Evolutionary conservation across 2,888 invertebrate genomes (phyloP), one percentile per base, ranked within the genome.

Genomic region (Phania funesta): DNA sequence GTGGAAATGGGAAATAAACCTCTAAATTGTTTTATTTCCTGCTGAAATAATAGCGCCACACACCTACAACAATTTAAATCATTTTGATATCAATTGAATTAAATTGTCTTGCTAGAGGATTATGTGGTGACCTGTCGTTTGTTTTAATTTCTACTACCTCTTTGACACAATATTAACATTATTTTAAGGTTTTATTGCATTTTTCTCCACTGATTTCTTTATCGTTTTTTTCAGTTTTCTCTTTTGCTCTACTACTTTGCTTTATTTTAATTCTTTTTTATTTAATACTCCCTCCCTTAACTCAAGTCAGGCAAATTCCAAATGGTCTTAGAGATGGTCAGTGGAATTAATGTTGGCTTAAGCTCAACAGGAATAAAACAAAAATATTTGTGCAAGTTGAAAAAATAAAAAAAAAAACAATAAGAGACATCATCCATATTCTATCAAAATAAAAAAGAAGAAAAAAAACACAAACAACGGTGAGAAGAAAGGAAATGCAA

Each of bases 41-140:
- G 16, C 32, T 46, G 26, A 74, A 76, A 67, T 62, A 67, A 67
- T 41, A 71, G n/a, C n/a, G n/a, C n/a, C 52, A 48, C 50, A 78
- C 80, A 74, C 52, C 68, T 77, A 79, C 77, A 85, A 85, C 84
- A 86, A 52, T 86, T 86, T 86, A 86, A 86, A 86, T 86, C 86
- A 86, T 86, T 86, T 58, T 85, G 85, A 77, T 84, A 86, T 85
- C 86, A 86, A 86, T 86, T 86, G 86, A 86, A 86, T 86, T 86
- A 86, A 86, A 86, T 85, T 86, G 86, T 86, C 85, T 81, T 84
- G 83, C 83, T 65, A 74, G 73, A 41, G 84, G 82, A 83, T 83
- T 80, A 83, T 74, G 80, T 81, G 81, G 78, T 84, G 81, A 82
- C 68, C 82, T 82, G 82, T 82, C 82, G 70, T 82, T 82, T 82